A percentile compares a stretch with the other conserved stretches of the same genome.
phyloP scores from a whole-genome alignment of 2,797 vertebrate genomes.

The Rhodeus uyekii region DNA sequence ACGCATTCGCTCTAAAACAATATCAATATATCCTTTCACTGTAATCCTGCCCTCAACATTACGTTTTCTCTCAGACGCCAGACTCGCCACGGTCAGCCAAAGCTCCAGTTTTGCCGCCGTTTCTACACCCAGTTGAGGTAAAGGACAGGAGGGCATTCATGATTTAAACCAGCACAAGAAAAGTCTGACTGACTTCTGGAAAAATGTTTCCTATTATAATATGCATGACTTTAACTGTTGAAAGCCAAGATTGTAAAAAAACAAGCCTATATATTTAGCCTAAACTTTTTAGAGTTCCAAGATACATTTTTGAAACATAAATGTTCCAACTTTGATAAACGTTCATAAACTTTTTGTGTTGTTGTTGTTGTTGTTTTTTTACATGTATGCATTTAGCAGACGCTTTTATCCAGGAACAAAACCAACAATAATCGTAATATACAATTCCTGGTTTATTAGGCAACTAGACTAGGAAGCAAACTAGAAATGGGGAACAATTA shows the following conservation, averaged over 20 bases:
- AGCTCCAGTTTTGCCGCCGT: conserved; percentile 19
- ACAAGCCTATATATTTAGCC: neutral
- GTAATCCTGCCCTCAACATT: conserved; percentile 3
- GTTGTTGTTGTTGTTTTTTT: neutral
- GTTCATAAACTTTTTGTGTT: too few relatives aligned
- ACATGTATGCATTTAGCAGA: neutral
- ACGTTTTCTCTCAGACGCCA: conserved; percentile 8
- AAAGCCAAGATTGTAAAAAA: neutral
- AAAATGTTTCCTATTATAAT: conserved; percentile 31
- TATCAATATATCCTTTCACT: conserved; percentile 44
- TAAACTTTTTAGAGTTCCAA: neutral
- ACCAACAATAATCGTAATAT: neutral
- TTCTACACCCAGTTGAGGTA: conserved; percentile 36
- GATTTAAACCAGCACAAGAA: conserved; percentile 33
- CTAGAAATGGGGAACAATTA: neutral
- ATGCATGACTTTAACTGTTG: neutral
- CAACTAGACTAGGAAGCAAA: neutral
- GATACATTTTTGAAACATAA: neutral
- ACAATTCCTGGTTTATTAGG: neutral
- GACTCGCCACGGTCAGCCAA: conserved; percentile 32
- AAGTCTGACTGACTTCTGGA: conserved; percentile 15
- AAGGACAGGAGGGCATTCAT: conserved; percentile 43
- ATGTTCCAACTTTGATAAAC: too few relatives aligned
- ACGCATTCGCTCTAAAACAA: conserved; percentile 39
- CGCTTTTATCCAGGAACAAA: neutral